Evolutionary conservation across 2,113 vertebrate genomes (phyloP).

Genomic region (Antechinus stuartii): DNA sequence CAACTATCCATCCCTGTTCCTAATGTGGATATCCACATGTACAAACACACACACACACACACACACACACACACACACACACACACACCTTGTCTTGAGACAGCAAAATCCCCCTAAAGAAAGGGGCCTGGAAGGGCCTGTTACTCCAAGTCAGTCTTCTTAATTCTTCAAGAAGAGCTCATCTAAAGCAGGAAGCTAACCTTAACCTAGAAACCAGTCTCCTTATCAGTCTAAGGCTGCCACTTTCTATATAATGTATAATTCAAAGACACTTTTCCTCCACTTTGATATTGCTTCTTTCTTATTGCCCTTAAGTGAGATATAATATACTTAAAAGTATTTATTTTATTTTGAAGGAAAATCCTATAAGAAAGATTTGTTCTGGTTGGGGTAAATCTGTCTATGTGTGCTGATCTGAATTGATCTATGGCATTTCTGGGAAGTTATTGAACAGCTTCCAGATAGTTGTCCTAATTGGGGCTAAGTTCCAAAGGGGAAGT

Average conservation of each 20-base stretch:
- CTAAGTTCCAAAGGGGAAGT: background rate
- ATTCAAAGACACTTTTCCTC: background rate
- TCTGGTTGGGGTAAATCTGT: slow-evolving; percentile 11
- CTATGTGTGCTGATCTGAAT: background rate
- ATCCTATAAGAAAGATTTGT: background rate
- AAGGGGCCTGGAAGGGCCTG: no score
- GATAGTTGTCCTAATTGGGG: background rate
- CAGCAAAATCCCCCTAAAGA: background rate
- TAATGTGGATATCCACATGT: background rate
- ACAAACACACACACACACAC: background rate
- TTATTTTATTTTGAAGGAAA: slow-evolving; percentile 4
- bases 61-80: background rate
- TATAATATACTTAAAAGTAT: background rate
- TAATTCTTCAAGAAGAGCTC: background rate
- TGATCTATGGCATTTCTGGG: slow-evolving; percentile 44
- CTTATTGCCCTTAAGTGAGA: background rate
- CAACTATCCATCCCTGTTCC: background rate
- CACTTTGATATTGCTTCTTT: background rate
- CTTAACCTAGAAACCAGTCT: background rate
- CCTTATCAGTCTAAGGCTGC: background rate
- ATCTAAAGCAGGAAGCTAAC: background rate
- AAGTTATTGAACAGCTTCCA: slow-evolving; percentile 39
- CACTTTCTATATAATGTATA: background rate
- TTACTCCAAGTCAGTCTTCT: background rate
- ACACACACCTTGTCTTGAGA: background rate